Base-by-base conservation (phyloP, 2,888 invertebrate genomes). In the Chrysodeixis includens region DNA sequence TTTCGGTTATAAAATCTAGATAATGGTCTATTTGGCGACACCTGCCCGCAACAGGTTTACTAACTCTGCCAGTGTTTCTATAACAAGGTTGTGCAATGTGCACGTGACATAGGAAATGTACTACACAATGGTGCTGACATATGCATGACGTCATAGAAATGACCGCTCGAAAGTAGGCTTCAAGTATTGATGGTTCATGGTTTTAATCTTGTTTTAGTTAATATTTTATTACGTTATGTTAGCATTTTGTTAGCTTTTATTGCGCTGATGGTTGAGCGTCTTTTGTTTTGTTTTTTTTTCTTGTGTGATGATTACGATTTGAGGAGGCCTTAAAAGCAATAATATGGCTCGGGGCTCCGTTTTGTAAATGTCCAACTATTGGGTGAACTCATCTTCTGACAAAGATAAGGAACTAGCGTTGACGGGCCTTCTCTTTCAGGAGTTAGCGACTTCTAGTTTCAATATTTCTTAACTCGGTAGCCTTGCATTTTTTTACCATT, bases 81-180 rank as follows among this genome's bases (percentile, higher is more conserved):
- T 76, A 70, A 67, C 66, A 62, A 63, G 52, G 65, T 78, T 79
- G 70, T 67, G 77, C 70, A 78, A 79, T 54, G 20, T 44, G 56
- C 76, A 70, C 78, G 79, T 78, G 79, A 79, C 66, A 76, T n/a
- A 73, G 62, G 68, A 74, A 75, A 74, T 54, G 32, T 55, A 67
- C 65, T 46, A 40, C 67, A 79, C 76, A 79, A 78, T 79, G 70
- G 70, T 51, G 58, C 52, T 64, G 64, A 59, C 55, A 59, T 35
- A 44, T 46, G 35, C 16, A 7, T 78, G 78, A 79, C 78, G 78
- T 78, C 68, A 76, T n/a, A 52, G 52, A 75, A 49, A 76, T 53
- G 63, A 71, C 59, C 62, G 72, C 66, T 76, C 66, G 56, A 57
- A 73, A 66, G 66, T 76, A 76, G 61, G 56, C 66, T 54, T 30